Conservation (phyloP, 2,888 invertebrate genomes). For the Parapristionchus giblindavisi region DNA sequence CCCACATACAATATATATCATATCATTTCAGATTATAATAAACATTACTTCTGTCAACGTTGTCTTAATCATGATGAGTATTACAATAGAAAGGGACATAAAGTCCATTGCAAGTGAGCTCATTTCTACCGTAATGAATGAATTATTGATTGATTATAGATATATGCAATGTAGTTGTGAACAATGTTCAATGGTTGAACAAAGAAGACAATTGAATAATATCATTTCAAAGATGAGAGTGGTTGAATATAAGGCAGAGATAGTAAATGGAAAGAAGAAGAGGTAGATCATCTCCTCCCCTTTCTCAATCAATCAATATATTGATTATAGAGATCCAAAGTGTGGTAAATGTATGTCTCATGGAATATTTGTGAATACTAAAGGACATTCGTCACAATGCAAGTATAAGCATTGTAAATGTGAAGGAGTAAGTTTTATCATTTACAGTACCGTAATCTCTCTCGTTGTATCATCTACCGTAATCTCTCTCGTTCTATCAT, state of each 20-base stretch:
- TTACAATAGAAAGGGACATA: conserved; percentile 67
- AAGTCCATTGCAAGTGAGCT: conserved; percentile 61
- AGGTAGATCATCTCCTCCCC: background rate
- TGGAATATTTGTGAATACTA: conserved; percentile 59
- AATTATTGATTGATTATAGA: conserved; percentile 41
- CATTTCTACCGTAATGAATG: background rate
- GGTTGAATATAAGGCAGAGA: conserved; percentile 35
- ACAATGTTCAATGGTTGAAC: conserved; percentile 67
- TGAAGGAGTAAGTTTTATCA: conserved; percentile 46
- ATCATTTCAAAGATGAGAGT: conserved; percentile 53
- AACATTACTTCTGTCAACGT: conserved; percentile 67
- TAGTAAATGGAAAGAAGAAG: conserved; percentile 33
- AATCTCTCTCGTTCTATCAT: background rate
- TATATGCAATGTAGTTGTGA: conserved; percentile 59
- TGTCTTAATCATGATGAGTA: conserved; percentile 65
- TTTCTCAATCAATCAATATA: background rate
- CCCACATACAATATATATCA: background rate
- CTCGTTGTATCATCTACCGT: background rate
- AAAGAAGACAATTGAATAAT: conserved; percentile 65
- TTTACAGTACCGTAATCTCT: background rate
- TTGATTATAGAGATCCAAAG: conserved; percentile 56
- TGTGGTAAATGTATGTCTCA: conserved; percentile 68
- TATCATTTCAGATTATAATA: too few relatives aligned
- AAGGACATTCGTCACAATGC: conserved; percentile 66
- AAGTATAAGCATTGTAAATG: conserved; percentile 60